These are phyloP conservation scores for Globodera rostochiensis DNA, from an alignment of 1,140 invertebrate genomes.

Conservation along the genomic window DNA sequence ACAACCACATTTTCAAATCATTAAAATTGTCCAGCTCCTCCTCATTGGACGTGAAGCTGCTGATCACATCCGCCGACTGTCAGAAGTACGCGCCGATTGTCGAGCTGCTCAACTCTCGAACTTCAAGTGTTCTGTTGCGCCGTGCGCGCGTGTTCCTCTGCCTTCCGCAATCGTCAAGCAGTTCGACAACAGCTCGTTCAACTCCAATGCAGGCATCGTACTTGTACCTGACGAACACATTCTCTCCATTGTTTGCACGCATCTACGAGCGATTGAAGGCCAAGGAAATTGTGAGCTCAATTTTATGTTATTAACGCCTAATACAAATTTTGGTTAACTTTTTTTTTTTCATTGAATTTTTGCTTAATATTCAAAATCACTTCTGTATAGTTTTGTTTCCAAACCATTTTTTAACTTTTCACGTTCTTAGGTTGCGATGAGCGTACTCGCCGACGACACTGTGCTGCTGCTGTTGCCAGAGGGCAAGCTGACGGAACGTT, in stretches of 20 bases:
- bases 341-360: not conserved
- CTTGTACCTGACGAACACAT: conserved; percentile 24
- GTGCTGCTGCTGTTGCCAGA: conserved; percentile 20
- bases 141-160: not conserved
- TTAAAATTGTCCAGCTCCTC: not conserved
- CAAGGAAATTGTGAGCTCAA: conserved; percentile 18
- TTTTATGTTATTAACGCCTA: not conserved
- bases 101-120: conserved; percentile 6
- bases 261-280: conserved; percentile 16
- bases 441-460: not conserved
- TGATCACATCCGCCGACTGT: conserved; percentile 6
- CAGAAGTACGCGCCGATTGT: conserved; percentile 19
- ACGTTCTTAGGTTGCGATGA: conserved; percentile 17
- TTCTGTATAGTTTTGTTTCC: not conserved
- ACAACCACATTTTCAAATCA: not conserved
- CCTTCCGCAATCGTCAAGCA: not conserved
- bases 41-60: conserved; percentile 7
- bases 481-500: not conserved
- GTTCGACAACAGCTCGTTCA: not conserved
- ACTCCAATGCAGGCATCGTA: conserved; percentile 22
- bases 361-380: not conserved
- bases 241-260: conserved; percentile 27
- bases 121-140: not conserved
- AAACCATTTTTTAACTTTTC: not conserved
- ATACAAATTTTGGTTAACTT: not conserved